A percentile compares a stretch with the other conserved stretches of the same genome.
phyloP scores from a whole-genome alignment of 2,113 vertebrate genomes.

The Geococcyx californianus region DNA sequence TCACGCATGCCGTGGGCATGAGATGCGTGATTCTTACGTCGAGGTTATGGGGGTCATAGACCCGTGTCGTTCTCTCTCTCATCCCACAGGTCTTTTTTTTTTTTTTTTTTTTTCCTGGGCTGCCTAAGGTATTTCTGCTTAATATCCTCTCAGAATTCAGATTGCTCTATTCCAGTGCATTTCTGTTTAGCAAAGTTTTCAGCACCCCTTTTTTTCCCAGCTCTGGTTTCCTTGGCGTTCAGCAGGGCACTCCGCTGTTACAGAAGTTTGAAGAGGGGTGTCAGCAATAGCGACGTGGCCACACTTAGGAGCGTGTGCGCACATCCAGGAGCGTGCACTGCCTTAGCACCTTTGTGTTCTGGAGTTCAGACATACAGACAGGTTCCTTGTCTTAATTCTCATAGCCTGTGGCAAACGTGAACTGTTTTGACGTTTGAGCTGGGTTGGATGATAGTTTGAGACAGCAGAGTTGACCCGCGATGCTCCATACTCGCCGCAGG shows the following conservation, averaged over 20 bases:
- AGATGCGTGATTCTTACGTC: neutral
- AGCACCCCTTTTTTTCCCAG: neutral
- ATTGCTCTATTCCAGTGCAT: neutral
- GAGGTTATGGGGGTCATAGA: neutral
- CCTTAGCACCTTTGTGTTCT: neutral
- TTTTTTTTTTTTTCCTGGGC: too few species aligned
- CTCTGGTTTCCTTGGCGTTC: neutral
- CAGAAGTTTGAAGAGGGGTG: neutral
- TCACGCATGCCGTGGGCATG: rapidly evolving
- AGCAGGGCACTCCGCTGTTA: neutral
- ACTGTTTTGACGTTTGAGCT: neutral
- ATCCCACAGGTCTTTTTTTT: neutral
- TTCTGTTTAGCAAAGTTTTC: neutral
- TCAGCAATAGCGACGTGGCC: neutral
- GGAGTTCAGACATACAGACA: neutral
- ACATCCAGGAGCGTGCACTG: too few species aligned
- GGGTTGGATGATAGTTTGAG: neutral
- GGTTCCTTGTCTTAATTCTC: neutral
- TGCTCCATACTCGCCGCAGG: neutral
- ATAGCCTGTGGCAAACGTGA: neutral
- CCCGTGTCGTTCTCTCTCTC: neutral
- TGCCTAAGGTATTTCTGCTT: neutral
- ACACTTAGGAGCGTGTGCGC: neutral
- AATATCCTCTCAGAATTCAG: neutral
- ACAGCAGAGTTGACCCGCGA: neutral